These are phyloP conservation scores for Epinephelus lanceolatus DNA, from an alignment of 2,113 vertebrate species.

Conservation along the genomic window DNA sequence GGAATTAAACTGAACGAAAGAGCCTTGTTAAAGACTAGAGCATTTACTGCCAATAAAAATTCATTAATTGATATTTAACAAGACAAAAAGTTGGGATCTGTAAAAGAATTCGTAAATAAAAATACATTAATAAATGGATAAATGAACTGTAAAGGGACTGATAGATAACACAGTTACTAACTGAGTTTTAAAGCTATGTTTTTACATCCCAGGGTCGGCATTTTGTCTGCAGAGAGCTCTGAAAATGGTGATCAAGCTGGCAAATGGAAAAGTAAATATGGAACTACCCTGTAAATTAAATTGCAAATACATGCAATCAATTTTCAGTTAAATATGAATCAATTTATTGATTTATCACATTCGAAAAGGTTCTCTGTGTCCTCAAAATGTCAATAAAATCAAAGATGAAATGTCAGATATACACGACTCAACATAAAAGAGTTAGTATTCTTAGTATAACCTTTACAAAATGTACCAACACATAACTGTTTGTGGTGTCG, in stretches of 20 bases:
- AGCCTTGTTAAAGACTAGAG: background rate
- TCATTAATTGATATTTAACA: background rate
- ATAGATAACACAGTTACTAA: background rate
- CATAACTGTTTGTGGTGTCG: background rate
- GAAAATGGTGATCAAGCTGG: slow-evolving; percentile 10
- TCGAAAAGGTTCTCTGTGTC: background rate
- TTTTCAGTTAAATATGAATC: slow-evolving; percentile 11
- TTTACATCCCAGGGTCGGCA: background rate
- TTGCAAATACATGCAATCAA: slow-evolving; percentile 8
- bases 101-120: background rate
- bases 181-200: background rate
- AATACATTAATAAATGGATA: background rate
- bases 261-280: slow-evolving; percentile 13
- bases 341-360: slow-evolving; percentile 4
- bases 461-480: background rate
- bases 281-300: slow-evolving; percentile 24
- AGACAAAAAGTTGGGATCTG: background rate
- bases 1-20: no score
- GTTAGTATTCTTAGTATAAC: background rate
- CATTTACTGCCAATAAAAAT: background rate
- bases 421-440: background rate
- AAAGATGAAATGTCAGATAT: background rate
- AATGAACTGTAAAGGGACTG: background rate
- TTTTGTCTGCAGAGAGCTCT: slow-evolving; percentile 17
- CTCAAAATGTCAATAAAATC: background rate